Conservation (phyloP, 2,888 invertebrate species). For the Cerastis rubricosa region DNA sequence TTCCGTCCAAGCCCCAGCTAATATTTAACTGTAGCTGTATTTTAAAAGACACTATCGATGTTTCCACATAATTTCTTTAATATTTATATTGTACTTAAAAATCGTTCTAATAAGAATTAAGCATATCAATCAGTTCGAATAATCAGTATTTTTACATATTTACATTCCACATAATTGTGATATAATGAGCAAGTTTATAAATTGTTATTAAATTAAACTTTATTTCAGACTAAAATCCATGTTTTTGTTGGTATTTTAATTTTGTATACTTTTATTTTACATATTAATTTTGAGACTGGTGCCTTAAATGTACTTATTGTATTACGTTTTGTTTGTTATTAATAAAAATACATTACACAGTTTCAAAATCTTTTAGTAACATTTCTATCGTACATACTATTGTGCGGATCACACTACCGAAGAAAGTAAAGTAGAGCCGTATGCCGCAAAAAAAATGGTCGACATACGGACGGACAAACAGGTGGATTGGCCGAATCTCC, state of each 20-base stretch:
- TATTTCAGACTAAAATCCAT: no score
- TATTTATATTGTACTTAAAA: not conserved
- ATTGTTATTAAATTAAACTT: no score
- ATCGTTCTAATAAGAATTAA: not conserved
- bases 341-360: slow-evolving; percentile 44
- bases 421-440: no score
- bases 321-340: slow-evolving; percentile 50
- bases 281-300: slow-evolving; percentile 52
- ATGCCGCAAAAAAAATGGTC: no score
- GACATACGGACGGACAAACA: no score
- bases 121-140: not conserved
- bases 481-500: no score
- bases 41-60: not conserved
- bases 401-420: not conserved
- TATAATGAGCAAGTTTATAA: slow-evolving; percentile 14
- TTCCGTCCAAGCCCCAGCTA: slow-evolving; percentile 56
- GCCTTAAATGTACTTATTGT: slow-evolving; percentile 54
- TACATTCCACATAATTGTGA: slow-evolving; percentile 51
- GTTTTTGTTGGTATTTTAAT: no score
- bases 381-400: not conserved
- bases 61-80: slow-evolving; percentile 3
- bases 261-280: slow-evolving; percentile 19
- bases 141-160: slow-evolving; percentile 41
- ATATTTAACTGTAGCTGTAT: slow-evolving; percentile 17
- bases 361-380: slow-evolving; percentile 25